phyloP scores from a whole-genome alignment of 2,888 invertebrate genomes.

The Julus scanicus region DNA sequence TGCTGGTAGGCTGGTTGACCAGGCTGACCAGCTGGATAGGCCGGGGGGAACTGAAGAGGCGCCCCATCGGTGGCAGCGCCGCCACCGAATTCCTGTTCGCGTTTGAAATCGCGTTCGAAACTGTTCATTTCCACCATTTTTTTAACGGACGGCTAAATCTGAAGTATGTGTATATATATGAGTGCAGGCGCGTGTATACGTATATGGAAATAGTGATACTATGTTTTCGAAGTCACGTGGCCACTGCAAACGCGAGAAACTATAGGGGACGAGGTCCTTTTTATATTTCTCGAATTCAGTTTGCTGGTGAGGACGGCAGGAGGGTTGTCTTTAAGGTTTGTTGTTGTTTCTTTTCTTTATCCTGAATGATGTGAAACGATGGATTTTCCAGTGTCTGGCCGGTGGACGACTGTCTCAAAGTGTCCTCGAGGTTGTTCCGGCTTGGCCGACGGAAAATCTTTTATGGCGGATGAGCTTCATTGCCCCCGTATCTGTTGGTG shows the following conservation, averaged over 20 bases:
- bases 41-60: not conserved
- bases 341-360: too few species aligned
- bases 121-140: slow-evolving; percentile 51
- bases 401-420: not conserved
- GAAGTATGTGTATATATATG: not conserved
- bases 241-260: too few species aligned
- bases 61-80: not conserved
- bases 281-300: not conserved
- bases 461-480: slow-evolving; percentile 24
- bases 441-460: not conserved
- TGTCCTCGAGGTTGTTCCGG: not conserved
- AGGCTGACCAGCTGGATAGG: not conserved
- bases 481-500: slow-evolving; percentile 21
- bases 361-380: too few species aligned
- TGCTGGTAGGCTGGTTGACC: slow-evolving; percentile 40
- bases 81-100: not conserved
- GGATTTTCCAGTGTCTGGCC: not conserved
- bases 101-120: slow-evolving; percentile 48
- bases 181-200: not conserved
- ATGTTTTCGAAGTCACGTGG: not conserved
- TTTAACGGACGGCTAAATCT: not conserved
- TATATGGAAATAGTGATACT: slow-evolving; percentile 3
- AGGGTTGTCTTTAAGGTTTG: not conserved
- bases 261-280: not conserved
- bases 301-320: not conserved